Percentiles rank a stretch among this genome's conserved stretches.
These are phyloP conservation scores for Chymomyza caudatula DNA, from an alignment of 2,888 invertebrate species.

Conservation along the genomic window DNA sequence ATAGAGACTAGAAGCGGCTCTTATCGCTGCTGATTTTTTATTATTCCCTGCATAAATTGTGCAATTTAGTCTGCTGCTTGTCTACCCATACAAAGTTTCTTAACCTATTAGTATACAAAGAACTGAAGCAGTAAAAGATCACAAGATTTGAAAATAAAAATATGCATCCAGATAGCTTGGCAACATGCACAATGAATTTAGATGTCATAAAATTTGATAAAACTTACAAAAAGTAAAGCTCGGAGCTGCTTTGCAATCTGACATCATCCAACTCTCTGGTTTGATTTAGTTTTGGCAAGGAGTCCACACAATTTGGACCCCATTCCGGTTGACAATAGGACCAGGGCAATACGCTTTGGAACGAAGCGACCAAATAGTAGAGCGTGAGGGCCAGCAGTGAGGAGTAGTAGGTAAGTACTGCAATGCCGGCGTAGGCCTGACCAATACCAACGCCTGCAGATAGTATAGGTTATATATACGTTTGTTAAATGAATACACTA, in stretches of 20 bases:
- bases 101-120: not conserved
- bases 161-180: not conserved
- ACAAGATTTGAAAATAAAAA: not conserved
- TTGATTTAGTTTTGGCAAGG: not conserved
- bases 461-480: not conserved
- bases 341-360: slow-evolving; percentile 21
- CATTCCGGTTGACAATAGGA: slow-evolving; percentile 24
- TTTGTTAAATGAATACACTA: not conserved
- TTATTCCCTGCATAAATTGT: not conserved
- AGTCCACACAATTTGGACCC: slow-evolving; percentile 17
- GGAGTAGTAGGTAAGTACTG: slow-evolving; percentile 27
- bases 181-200: not conserved
- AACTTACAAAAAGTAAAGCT: slow-evolving; percentile 27
- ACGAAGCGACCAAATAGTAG: slow-evolving; percentile 20
- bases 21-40: not conserved
- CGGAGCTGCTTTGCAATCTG: slow-evolving; percentile 23
- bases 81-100: not conserved
- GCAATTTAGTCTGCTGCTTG: not conserved
- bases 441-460: slow-evolving; percentile 23
- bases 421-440: slow-evolving; percentile 25
- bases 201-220: not conserved
- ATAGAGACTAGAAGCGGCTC: not conserved
- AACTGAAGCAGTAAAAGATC: not conserved
- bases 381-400: slow-evolving; percentile 21
- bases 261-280: not conserved